These are phyloP conservation scores for Apteryx owenii DNA, from an alignment of 2,113 vertebrate genomes.

Conservation along the genomic window DNA sequence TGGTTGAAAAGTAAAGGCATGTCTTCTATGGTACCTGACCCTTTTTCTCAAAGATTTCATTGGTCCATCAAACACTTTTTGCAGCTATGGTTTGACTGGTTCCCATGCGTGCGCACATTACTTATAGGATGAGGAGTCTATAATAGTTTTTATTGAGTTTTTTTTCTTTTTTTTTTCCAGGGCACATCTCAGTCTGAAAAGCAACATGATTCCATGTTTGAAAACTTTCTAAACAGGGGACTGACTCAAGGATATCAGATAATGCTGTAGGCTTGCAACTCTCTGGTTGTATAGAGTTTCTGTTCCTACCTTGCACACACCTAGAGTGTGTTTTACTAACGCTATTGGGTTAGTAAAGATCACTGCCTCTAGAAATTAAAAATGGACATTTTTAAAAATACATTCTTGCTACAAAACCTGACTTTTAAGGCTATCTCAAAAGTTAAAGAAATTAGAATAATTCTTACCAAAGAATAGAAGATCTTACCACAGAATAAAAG, in stretches of 20 bases:
- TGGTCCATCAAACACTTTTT: neutral
- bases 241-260: neutral
- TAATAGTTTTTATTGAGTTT: neutral
- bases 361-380: neutral
- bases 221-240: neutral
- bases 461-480: neutral
- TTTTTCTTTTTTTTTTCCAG: neutral
- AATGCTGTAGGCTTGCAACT: neutral
- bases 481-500: no score
- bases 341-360: neutral
- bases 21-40: neutral
- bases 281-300: neutral
- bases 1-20: neutral
- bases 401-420: neutral
- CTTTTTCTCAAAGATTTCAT: no score
- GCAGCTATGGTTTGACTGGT: neutral
- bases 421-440: neutral
- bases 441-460: neutral
- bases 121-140: neutral
- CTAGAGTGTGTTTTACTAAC: neutral
- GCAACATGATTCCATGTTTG: neutral
- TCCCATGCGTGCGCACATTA: neutral
- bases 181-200: neutral
- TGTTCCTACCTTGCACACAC: neutral
- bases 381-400: neutral